Conservation (phyloP, 2,888 invertebrate species). For the Anthophora plumipes region DNA sequence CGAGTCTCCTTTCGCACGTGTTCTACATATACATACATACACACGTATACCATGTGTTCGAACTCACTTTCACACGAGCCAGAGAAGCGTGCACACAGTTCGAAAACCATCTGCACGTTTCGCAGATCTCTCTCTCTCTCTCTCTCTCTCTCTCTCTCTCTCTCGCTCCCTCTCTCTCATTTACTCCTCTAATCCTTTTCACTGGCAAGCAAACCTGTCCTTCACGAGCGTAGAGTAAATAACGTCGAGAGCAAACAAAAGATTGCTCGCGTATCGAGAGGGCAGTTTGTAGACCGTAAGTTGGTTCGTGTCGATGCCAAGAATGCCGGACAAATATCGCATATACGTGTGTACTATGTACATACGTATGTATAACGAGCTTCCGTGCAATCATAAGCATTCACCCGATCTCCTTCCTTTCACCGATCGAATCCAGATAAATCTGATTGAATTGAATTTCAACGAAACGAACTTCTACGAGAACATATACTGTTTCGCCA, state of each 20-base stretch:
- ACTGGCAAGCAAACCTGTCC: constrained; percentile 4
- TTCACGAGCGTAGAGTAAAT: background rate
- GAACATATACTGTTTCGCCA: no score
- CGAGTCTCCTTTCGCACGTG: background rate
- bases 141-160: constrained; percentile 18
- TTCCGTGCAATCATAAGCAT: background rate
- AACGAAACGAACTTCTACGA: no score
- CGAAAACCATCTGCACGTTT: background rate
- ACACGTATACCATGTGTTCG: no score
- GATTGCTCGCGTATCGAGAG: constrained; percentile 16
- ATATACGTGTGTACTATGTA: background rate
- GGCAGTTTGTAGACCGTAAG: constrained; percentile 6
- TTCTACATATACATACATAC: background rate
- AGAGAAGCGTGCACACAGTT: background rate
- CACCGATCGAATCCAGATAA: background rate
- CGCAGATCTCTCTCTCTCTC: constrained; percentile 9
- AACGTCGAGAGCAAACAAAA: constrained; percentile 14
- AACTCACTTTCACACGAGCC: background rate
- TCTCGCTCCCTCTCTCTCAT: constrained; percentile 8
- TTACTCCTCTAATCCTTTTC: constrained; percentile 18
- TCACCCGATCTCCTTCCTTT: no score
- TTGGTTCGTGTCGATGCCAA: background rate
- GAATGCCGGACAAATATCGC: constrained; percentile 1
- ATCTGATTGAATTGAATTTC: background rate
- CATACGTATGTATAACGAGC: background rate